Percentiles rank a stretch among this genome's conserved stretches.
phyloP scores from a whole-genome alignment of 2,113 vertebrate species.

The Mormyrus iriodes region DNA sequence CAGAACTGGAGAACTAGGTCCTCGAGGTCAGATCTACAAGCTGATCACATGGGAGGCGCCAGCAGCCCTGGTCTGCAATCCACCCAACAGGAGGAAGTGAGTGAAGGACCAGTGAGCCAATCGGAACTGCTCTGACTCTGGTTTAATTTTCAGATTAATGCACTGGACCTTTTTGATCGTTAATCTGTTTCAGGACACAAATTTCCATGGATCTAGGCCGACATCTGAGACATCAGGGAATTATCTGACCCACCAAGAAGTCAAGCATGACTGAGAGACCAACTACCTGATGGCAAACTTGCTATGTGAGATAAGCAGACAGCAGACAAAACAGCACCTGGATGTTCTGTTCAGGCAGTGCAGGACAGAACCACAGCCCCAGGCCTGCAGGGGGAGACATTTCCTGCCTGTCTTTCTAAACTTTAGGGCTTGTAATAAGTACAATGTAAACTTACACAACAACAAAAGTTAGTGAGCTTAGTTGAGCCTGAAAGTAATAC shows the following conservation, averaged over 20 bases:
- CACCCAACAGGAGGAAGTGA: background rate
- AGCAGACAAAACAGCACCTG: background rate
- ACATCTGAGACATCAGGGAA: background rate
- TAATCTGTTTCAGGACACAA: background rate
- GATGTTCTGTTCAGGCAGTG: background rate
- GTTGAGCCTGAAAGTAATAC: background rate
- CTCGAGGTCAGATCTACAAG: background rate
- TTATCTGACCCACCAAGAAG: background rate
- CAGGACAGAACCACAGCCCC: background rate
- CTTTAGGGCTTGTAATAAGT: background rate
- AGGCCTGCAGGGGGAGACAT: background rate
- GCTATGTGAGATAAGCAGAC: background rate
- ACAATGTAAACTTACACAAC: background rate
- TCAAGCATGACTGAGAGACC: background rate
- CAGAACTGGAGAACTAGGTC: background rate
- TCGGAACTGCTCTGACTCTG: background rate
- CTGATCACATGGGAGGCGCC: background rate
- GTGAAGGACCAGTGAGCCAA: background rate
- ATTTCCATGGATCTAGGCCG: background rate
- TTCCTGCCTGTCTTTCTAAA: background rate
- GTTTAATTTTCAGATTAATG: background rate
- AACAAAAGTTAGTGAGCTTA: background rate
- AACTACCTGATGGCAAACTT: background rate
- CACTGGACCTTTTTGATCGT: background rate
- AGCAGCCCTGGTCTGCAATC: background rate